Evolutionary conservation across 2,888 invertebrate species (phyloP).

Genomic region (Pyrrhosoma nymphula): DNA sequence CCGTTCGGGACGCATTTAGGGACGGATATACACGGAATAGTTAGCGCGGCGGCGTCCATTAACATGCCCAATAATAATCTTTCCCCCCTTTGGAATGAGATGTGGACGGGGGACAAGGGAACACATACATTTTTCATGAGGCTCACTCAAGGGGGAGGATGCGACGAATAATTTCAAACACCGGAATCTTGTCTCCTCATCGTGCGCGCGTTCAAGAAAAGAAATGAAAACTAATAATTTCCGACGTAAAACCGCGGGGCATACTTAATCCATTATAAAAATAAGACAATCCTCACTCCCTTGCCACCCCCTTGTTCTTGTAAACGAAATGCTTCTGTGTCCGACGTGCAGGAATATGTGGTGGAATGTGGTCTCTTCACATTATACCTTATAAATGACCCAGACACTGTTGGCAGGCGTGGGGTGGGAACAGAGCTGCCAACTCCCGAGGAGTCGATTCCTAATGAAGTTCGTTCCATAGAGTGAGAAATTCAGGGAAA

Average conservation of each 20-base stretch:
- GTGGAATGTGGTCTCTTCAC: background rate
- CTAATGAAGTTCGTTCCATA: no score
- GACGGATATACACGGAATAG: background rate
- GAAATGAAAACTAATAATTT: background rate
- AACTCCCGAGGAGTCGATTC: no score
- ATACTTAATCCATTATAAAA: background rate
- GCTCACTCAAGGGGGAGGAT: background rate
- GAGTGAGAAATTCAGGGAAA: no score
- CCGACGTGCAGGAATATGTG: background rate
- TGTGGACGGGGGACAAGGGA: background rate
- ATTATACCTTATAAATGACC: background rate
- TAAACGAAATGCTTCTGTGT: background rate
- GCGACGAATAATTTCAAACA: background rate
- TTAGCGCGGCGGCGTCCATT: background rate
- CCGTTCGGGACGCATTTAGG: background rate
- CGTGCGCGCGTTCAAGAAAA: background rate
- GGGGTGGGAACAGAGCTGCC: background rate
- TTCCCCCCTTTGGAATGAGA: background rate
- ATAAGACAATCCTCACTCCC: background rate
- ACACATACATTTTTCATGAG: background rate
- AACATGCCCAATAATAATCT: background rate
- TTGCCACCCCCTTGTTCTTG: background rate
- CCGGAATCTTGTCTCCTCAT: background rate
- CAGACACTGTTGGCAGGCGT: background rate
- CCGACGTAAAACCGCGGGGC: background rate